Percentiles rank a stretch among this genome's conserved stretches.
Conservation (phyloP, 2,888 invertebrate species). For the Parasteatoda lunata region DNA sequence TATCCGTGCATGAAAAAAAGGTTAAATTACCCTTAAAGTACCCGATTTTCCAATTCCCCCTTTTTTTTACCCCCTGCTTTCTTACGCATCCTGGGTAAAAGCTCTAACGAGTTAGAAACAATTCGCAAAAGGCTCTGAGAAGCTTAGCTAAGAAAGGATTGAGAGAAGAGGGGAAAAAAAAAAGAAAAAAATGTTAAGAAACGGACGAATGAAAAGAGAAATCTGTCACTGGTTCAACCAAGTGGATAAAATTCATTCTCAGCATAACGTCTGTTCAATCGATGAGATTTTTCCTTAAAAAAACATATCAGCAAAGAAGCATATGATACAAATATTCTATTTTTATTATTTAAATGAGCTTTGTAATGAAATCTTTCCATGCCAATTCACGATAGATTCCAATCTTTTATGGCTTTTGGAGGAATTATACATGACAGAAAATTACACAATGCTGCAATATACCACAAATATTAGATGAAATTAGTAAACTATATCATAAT, state of each 20-base stretch:
- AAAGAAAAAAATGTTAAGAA: slow-evolving; percentile 6
- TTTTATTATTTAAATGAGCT: not conserved
- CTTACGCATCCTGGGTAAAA: slow-evolving; percentile 29
- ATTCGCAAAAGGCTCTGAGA: slow-evolving; percentile 42
- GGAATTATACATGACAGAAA: no score
- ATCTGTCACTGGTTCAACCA: slow-evolving; percentile 49
- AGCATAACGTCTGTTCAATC: slow-evolving; percentile 31
- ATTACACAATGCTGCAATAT: not conserved
- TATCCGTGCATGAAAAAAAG: slow-evolving; percentile 59
- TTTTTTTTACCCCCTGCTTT: slow-evolving; percentile 13
- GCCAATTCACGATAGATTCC: no score
- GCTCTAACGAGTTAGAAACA: slow-evolving; percentile 67
- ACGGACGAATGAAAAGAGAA: slow-evolving; percentile 19
- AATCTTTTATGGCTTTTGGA: no score
- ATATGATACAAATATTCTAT: not conserved
- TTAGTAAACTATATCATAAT: no score
- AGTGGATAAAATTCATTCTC: slow-evolving; percentile 45
- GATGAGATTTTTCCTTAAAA: slow-evolving; percentile 11
- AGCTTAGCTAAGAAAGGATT: not conserved
- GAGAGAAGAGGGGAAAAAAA: not conserved
- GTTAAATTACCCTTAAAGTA: slow-evolving; percentile 65
- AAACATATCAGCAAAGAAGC: not conserved
- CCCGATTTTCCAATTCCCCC: slow-evolving; percentile 49
- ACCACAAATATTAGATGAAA: not conserved
- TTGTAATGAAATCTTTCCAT: not conserved